Base-by-base conservation (phyloP, 53 echinoderm and acorn worm species). In the Astropecten irregularis region DNA sequence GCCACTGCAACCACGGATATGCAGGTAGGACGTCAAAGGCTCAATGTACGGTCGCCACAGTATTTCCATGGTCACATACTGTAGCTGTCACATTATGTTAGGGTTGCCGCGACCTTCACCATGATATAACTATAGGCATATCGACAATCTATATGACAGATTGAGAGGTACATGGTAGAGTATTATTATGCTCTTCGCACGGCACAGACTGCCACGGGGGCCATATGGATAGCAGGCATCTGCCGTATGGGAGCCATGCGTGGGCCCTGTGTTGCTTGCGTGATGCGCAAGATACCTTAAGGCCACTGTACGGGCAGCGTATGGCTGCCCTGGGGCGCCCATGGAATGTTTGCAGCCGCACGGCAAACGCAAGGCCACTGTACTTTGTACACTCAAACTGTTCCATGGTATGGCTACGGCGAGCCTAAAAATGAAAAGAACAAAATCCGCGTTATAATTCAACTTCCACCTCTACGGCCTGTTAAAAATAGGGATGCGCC, bases 1-100 rank as follows among this genome's bases (percentile, higher is more conserved):
- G 90, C 68, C 69, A 79, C 15, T 93, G 93, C 86, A 86, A 93
- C 2, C 33, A 63, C 40, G 93, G 90, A 20, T 90, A 87, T 31
- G 23, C 73, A 53, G 93, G 93, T 90, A 49, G 71, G 81, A 31
- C 19, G 15, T 21, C 33, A 0, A 30, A n/a, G n/a, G n/a, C n/a
- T n/a, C n/a, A n/a, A n/a, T n/a, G 3, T 67, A 21, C 32, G 10
- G 14, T n/a, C 9, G 14, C 25, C 20, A 11, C 10, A n/a, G 14
- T n/a, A n/a, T n/a, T n/a, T n/a, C n/a, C n/a, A n/a, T n/a, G n/a
- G n/a, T n/a, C n/a, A n/a, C n/a, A n/a, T n/a, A n/a, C n/a, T n/a
- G n/a, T n/a, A n/a, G n/a, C n/a, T n/a, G n/a, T n/a, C n/a, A n/a
- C n/a, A n/a, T n/a, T n/a, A n/a, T n/a, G n/a, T n/a, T n/a, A n/a